Evolutionary conservation across 2,888 invertebrate genomes (phyloP).

Genomic region (Hyposoter didymator): DNA sequence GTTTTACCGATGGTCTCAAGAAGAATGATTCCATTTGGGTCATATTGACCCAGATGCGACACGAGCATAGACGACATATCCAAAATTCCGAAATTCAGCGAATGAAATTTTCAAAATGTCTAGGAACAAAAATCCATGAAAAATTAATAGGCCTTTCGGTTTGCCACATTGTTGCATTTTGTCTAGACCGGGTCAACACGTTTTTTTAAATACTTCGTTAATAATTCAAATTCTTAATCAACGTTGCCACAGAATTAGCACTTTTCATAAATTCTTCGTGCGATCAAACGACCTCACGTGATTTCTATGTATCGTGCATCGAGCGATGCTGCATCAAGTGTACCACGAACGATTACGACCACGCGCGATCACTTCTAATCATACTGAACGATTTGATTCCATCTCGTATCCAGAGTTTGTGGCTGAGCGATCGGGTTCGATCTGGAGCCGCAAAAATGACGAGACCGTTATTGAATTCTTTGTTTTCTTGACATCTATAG

Average conservation of each 20-base stretch:
- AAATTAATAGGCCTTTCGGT: too few species aligned
- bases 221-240: too few species aligned
- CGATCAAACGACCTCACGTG: too few species aligned
- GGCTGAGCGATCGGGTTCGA: neutral
- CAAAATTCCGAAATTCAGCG: neutral
- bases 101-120: neutral
- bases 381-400: neutral
- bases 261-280: too few species aligned
- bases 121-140: neutral
- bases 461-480: neutral
- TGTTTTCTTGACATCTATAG: neutral
- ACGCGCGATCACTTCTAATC: too few species aligned
- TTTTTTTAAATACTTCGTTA: too few species aligned
- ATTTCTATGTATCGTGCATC: too few species aligned
- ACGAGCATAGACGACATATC: neutral
- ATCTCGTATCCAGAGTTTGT: neutral
- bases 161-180: too few species aligned
- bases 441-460: neutral
- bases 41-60: neutral
- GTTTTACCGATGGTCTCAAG: neutral
- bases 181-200: too few species aligned
- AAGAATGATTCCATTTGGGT: neutral
- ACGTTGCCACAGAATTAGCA: too few species aligned
- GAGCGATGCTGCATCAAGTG: too few species aligned
- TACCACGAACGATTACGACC: too few species aligned